These are phyloP conservation scores for Sternarchorhynchus goeldii DNA, from an alignment of 2,797 vertebrate species.

Conservation along the genomic window DNA sequence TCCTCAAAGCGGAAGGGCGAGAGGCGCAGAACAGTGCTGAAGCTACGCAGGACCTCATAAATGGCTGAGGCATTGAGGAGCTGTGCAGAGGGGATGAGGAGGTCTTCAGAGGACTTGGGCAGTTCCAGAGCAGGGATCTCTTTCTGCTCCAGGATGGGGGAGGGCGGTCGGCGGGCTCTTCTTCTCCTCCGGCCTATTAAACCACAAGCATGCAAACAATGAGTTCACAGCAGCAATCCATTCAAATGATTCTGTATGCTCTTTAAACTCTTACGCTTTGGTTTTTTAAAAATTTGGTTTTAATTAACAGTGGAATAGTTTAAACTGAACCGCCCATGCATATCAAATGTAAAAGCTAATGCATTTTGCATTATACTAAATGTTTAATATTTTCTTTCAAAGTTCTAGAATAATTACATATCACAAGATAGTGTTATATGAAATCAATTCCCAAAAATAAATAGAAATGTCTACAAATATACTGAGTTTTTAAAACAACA, in stretches of 20 bases:
- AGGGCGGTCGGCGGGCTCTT: conserved; percentile 85
- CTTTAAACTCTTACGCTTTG: too few species aligned
- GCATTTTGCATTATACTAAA: not conserved
- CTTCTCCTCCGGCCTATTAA: conserved; percentile 84
- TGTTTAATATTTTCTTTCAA: too few species aligned
- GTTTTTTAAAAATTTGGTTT: too few species aligned
- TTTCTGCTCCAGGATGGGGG: conserved; percentile 92
- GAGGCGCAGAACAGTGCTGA: conserved; percentile 92
- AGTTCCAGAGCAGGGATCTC: conserved; percentile 90
- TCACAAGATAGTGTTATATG: not conserved
- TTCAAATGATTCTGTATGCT: not conserved
- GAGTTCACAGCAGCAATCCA: not conserved
- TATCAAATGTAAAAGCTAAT: not conserved
- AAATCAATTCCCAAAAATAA: not conserved
- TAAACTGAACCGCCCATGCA: not conserved
- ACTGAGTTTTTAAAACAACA: not conserved
- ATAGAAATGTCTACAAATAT: not conserved
- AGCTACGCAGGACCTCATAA: conserved; percentile 96
- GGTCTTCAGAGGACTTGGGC: conserved; percentile 92
- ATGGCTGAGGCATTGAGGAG: conserved; percentile 91
- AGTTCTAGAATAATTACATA: not conserved
- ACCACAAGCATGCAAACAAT: not conserved
- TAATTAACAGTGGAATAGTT: not conserved
- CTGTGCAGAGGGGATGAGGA: conserved; percentile 90
- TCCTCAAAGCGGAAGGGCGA: conserved; percentile 99